phyloP scores from a whole-genome alignment of 2,797 vertebrate species.

The Mormyrops attenuatus region DNA sequence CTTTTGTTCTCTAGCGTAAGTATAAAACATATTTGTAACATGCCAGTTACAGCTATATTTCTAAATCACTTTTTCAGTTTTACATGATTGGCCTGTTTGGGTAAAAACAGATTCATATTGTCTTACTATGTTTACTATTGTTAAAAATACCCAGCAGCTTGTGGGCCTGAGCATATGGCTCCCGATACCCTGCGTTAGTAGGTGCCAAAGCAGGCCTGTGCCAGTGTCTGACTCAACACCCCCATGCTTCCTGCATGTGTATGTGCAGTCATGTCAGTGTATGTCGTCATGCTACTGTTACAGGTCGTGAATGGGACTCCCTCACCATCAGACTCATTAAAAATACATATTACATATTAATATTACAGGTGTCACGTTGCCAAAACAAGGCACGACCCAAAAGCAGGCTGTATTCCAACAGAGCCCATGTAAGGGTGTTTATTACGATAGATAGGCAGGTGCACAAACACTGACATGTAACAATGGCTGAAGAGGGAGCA shows the following conservation, averaged over 20 bases:
- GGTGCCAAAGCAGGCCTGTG: not conserved
- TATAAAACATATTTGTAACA: not conserved
- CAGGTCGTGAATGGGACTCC: not conserved
- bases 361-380: not conserved
- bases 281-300: not conserved
- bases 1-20: not conserved
- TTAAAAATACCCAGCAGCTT: not conserved
- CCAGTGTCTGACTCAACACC: not conserved
- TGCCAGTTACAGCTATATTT: not conserved
- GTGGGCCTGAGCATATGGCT: not conserved
- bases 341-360: not conserved
- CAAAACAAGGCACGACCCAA: not conserved
- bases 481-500: not conserved
- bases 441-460: too few relatives aligned
- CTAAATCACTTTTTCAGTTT: not conserved
- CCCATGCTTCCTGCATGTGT: not conserved
- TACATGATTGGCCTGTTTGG: not conserved
- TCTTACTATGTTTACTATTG: not conserved
- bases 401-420: not conserved
- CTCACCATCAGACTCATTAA: too few relatives aligned
- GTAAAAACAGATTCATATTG: not conserved
- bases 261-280: not conserved
- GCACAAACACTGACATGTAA: not conserved
- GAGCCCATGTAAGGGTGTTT: not conserved
- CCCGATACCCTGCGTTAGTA: not conserved